phyloP scores from a whole-genome alignment of 1,140 invertebrate genomes.

The Drosophila willistoni region DNA sequence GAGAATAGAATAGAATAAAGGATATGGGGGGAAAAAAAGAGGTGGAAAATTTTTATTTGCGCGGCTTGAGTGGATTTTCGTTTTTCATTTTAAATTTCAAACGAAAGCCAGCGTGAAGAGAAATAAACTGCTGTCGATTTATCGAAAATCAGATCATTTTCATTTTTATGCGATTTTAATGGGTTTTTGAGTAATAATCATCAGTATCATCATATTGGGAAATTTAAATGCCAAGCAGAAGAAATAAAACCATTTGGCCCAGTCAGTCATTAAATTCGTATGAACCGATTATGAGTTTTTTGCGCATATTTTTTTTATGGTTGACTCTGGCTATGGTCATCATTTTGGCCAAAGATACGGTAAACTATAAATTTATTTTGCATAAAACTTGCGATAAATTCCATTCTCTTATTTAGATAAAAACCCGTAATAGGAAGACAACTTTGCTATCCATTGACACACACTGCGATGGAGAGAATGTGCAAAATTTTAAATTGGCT shows the following conservation, averaged over 20 bases:
- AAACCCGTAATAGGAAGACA: neutral
- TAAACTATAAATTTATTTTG: neutral
- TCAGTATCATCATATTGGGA: neutral
- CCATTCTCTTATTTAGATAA: neutral
- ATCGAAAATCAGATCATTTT: too few species aligned
- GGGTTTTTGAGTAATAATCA: neutral
- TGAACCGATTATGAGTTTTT: neutral
- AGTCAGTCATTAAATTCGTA: neutral
- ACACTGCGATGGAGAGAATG: neutral
- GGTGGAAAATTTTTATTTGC: neutral
- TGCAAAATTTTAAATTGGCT: slow-evolving; percentile 14
- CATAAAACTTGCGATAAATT: neutral
- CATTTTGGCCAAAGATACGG: neutral
- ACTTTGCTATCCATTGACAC: neutral
- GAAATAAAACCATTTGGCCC: neutral
- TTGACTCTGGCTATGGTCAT: neutral
- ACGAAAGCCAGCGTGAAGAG: neutral
- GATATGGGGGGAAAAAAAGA: neutral
- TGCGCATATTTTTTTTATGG: slow-evolving; percentile 2
- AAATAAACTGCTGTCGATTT: too few species aligned
- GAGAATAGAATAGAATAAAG: neutral
- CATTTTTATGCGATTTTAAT: slow-evolving; percentile 1
- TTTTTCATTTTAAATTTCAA: slow-evolving; percentile 1
- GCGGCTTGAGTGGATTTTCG: neutral
- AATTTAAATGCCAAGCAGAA: neutral